Evolutionary conservation across 1,140 invertebrate genomes (phyloP).

Genomic region (Drosophila simulans): DNA sequence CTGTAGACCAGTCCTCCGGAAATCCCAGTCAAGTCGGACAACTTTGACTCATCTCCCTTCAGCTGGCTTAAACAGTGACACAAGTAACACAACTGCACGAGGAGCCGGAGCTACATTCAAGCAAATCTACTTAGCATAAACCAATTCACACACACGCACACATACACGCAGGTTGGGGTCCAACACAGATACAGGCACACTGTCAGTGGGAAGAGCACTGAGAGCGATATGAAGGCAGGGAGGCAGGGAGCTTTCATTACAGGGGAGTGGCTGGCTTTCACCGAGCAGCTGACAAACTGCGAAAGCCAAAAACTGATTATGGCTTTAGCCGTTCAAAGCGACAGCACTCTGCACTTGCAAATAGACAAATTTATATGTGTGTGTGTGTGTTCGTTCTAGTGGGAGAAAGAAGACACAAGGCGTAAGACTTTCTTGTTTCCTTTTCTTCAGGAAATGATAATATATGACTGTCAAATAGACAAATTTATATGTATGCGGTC

Average conservation of each 20-base stretch:
- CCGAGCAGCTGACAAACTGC: slow-evolving; percentile 53
- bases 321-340: slow-evolving; percentile 56
- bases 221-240: not conserved
- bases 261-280: slow-evolving; percentile 39
- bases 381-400: not conserved
- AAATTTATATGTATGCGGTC: not conserved
- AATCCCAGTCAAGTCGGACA: slow-evolving; percentile 45
- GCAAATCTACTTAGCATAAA: slow-evolving; percentile 78
- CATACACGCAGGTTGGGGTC: not conserved
- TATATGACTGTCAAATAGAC: slow-evolving; percentile 11
- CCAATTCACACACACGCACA: slow-evolving; percentile 53
- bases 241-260: slow-evolving; percentile 31
- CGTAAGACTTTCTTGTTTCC: not conserved
- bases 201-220: no score
- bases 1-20: slow-evolving; percentile 7
- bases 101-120: slow-evolving; percentile 51
- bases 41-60: slow-evolving; percentile 36
- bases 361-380: slow-evolving; percentile 9
- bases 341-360: slow-evolving; percentile 46
- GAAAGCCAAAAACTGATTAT: slow-evolving; percentile 77
- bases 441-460: not conserved
- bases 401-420: not conserved
- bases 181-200: not conserved
- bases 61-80: slow-evolving; percentile 42
- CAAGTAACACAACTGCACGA: slow-evolving; percentile 38